Evolutionary conservation across 2,797 vertebrate genomes (phyloP).

Genomic region (Parauchenoglanis punctatus): DNA sequence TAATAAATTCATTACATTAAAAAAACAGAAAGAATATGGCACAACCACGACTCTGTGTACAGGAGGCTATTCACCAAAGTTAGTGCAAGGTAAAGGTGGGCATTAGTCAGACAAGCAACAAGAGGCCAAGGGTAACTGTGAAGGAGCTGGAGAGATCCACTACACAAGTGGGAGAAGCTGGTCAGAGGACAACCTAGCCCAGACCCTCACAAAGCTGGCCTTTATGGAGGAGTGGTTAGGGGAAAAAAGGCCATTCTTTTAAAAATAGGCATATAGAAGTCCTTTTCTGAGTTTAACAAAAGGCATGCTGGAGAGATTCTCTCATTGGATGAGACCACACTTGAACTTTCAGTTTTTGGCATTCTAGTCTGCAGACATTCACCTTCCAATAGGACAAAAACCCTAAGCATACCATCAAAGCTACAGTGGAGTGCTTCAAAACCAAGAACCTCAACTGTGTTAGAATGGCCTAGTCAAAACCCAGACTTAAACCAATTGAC

Average conservation of each 20-base stretch:
- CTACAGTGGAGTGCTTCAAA: neutral
- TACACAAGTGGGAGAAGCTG: neutral
- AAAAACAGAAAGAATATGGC: neutral
- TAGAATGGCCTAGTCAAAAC: neutral
- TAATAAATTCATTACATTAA: neutral
- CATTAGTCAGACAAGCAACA: neutral
- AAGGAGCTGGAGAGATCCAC: neutral
- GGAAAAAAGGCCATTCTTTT: neutral
- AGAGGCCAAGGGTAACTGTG: neutral
- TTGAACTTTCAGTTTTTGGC: neutral
- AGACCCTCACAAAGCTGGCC: neutral
- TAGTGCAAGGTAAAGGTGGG: neutral
- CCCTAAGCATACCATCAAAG: neutral
- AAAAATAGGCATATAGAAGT: neutral
- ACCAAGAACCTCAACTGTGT: neutral
- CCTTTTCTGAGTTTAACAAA: neutral
- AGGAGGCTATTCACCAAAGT: neutral
- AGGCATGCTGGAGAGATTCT: neutral
- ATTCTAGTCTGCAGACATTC: neutral
- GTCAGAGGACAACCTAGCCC: neutral
- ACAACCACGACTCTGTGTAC: neutral
- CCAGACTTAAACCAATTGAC: neutral
- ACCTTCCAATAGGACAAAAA: neutral
- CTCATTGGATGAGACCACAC: neutral
- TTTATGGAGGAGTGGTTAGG: neutral